Percentiles rank a stretch among this genome's conserved stretches.
Evolutionary conservation across 2,113 vertebrate species (phyloP).

Genomic region (Ahaetulla prasina): DNA sequence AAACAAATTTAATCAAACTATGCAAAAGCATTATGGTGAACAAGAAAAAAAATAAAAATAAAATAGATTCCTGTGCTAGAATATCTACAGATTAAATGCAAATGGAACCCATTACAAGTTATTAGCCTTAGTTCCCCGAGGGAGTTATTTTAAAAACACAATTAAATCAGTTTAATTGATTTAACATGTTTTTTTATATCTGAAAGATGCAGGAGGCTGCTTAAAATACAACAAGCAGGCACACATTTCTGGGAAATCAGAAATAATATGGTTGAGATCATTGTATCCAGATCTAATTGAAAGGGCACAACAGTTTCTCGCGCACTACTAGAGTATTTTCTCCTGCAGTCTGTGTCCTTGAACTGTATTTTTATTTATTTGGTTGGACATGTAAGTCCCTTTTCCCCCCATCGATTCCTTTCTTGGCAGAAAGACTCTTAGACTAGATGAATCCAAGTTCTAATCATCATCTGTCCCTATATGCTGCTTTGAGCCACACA

Average conservation of each 20-base stretch:
- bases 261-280: not conserved
- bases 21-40: not conserved
- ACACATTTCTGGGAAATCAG: not conserved
- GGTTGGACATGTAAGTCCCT: not conserved
- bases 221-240: not conserved
- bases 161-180: slow-evolving; percentile 6
- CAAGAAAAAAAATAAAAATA: not conserved
- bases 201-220: not conserved
- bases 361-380: not conserved
- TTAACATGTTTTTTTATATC: slow-evolving; percentile 1
- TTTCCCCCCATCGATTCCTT: not conserved
- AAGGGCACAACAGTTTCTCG: not conserved
- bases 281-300: slow-evolving; percentile 1
- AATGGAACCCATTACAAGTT: not conserved
- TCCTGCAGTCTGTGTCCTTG: not conserved
- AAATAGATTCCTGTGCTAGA: not conserved
- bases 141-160: not conserved
- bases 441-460: slow-evolving; percentile 32
- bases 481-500: slow-evolving; percentile 47
- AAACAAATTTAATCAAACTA: not conserved
- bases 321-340: not conserved
- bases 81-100: not conserved
- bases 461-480: slow-evolving; percentile 21
- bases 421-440: slow-evolving; percentile 13
- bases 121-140: not conserved